Evolutionary conservation across 53 echinoderm and acorn worm genomes (phyloP), one percentile per base, ranked within the genome.

Genomic region (Antedon mediterranea): DNA sequence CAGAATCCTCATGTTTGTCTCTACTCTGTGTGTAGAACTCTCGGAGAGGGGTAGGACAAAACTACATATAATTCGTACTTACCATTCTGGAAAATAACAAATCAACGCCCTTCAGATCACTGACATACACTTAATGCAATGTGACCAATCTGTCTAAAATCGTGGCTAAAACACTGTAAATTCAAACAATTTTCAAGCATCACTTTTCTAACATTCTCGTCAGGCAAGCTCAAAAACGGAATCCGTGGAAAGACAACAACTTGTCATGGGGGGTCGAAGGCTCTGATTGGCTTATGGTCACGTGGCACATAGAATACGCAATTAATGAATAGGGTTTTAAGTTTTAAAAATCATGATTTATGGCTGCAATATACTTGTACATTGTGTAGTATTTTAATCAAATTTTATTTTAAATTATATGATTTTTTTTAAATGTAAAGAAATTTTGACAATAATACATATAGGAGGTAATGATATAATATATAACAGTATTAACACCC

Each of bases 251-350:
- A 57, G 57, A 85, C 85, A 85, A 85, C 85, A 85, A 85, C 85
- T 79, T 85, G 76, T 74, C 78, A 80, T 85, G 85, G 85, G 85
- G 84, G 85, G 85, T 85, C 85, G 79, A 71, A 75, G 29, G 34
- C 80, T 78, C 71, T 85, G 75, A 85, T 85, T 85, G 85, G 85
- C 80, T 37, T 30, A 31, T 33, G 34, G 72, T 85, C 85, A 85
- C 80, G 76, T 85, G 85, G 43, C 57, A 57, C 23, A 23, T 57
- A 2, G 23, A n/a, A 13, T 8, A 23, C 23, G 23, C 57, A 13
- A 57, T 57, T 57, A 57, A 57, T 18, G 20, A 6, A 57, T n/a
- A n/a, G n/a, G n/a, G n/a, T n/a, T n/a, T n/a, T n/a, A n/a, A n/a
- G n/a, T n/a, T n/a, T n/a, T n/a, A n/a, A n/a, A n/a, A n/a, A n/a